These are phyloP conservation scores for Ranitomeya imitator DNA, from an alignment of 2,113 vertebrate species.

Conservation along the genomic window DNA sequence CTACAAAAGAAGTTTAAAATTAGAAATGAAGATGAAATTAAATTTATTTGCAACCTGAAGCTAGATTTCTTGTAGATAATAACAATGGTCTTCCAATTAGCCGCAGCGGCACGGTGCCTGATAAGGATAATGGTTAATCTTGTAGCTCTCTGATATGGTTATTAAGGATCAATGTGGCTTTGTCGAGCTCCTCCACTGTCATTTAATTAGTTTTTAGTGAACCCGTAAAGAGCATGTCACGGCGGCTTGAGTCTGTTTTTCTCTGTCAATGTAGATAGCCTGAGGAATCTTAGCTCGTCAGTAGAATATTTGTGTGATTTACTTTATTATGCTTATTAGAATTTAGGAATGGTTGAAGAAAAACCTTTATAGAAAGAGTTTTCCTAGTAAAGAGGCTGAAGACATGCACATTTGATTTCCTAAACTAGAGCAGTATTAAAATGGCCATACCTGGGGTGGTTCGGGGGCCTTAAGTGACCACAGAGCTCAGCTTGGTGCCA, in stretches of 20 bases:
- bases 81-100: constrained; percentile 47
- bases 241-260: background rate
- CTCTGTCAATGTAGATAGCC: background rate
- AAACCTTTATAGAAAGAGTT: background rate
- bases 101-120: background rate
- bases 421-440: too few relatives aligned
- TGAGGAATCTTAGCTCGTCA: background rate
- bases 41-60: background rate
- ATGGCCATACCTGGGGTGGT: background rate
- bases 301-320: background rate
- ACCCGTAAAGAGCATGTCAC: constrained; percentile 38
- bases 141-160: constrained; percentile 17
- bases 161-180: constrained; percentile 26
- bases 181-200: background rate
- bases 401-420: too few relatives aligned
- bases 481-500: too few relatives aligned
- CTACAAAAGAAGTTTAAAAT: background rate
- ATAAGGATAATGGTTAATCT: constrained; percentile 18
- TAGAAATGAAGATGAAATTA: background rate
- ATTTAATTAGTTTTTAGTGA: constrained; percentile 51
- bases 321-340: background rate
- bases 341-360: background rate
- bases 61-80: background rate
- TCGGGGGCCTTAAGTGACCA: too few relatives aligned
- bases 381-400: background rate